Percentiles rank a stretch among this genome's conserved stretches.
phyloP scores from a whole-genome alignment of 2,113 vertebrate genomes.

The Vimba vimba region DNA sequence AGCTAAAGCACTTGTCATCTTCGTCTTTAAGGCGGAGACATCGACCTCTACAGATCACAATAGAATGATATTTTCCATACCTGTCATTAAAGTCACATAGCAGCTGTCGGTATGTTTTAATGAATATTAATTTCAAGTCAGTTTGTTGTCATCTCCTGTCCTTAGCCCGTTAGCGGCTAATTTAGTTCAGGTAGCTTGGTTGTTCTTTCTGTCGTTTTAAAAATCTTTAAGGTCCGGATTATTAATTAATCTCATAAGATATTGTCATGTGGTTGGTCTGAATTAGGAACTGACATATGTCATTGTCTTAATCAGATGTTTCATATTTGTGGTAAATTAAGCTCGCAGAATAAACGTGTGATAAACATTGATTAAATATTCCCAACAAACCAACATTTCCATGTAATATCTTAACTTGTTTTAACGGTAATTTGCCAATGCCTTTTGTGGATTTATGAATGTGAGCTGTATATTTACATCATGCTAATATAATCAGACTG shows the following conservation, averaged over 20 bases:
- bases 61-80: background rate
- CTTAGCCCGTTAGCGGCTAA: slow-evolving; percentile 6
- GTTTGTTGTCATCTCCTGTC: background rate
- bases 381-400: background rate
- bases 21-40: background rate
- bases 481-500: background rate
- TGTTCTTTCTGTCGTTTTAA: background rate
- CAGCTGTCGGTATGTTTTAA: background rate
- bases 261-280: background rate
- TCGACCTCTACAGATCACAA: background rate
- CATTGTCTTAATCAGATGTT: background rate
- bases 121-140: background rate
- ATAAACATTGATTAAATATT: background rate
- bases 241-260: background rate
- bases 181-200: background rate
- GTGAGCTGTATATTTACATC: background rate
- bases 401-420: background rate
- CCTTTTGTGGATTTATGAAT: background rate
- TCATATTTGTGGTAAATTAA: background rate
- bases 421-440: background rate
- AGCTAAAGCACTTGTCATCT: slow-evolving; percentile 2
- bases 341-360: background rate
- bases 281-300: background rate
- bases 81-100: background rate
- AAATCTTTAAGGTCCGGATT: background rate